Conservation (phyloP, 2,797 vertebrate genomes). For the Syncerus caffer region DNA sequence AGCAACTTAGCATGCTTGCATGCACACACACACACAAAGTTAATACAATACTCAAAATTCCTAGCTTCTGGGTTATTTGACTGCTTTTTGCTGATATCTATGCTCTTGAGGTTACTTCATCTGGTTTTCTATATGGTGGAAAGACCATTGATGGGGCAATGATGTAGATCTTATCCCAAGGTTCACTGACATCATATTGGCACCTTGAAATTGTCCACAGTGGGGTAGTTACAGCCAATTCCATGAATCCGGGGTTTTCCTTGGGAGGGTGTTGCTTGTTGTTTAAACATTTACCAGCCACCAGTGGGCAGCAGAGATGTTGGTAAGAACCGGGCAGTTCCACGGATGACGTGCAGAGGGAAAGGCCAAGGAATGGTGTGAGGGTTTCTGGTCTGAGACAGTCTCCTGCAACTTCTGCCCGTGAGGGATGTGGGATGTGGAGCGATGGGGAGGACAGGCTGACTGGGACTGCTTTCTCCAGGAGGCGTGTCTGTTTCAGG, state of each 20-base stretch:
- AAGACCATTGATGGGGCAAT: not conserved
- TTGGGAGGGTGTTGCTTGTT: not conserved
- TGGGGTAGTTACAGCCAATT: not conserved
- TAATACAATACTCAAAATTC: not conserved
- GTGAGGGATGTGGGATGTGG: not conserved
- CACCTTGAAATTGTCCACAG: not conserved
- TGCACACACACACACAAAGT: not conserved
- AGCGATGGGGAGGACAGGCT: not conserved
- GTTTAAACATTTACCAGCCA: not conserved
- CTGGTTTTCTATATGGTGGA: not conserved
- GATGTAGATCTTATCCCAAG: not conserved
- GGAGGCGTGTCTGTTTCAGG: not conserved
- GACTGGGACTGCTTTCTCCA: not conserved
- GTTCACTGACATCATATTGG: not conserved
- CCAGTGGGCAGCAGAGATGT: not conserved
- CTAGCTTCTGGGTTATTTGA: not conserved
- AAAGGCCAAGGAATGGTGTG: too few relatives aligned
- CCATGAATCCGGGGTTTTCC: not conserved
- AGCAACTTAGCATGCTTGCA: rapidly evolving
- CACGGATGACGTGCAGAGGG: not conserved
- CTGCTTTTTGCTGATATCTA: not conserved
- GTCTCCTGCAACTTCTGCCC: not conserved
- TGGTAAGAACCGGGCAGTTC: not conserved
- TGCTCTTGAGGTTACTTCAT: not conserved
- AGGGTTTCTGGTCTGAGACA: not conserved